These are phyloP conservation scores for Rhamnusium bicolor DNA, from an alignment of 2,888 invertebrate genomes.

Conservation along the genomic window DNA sequence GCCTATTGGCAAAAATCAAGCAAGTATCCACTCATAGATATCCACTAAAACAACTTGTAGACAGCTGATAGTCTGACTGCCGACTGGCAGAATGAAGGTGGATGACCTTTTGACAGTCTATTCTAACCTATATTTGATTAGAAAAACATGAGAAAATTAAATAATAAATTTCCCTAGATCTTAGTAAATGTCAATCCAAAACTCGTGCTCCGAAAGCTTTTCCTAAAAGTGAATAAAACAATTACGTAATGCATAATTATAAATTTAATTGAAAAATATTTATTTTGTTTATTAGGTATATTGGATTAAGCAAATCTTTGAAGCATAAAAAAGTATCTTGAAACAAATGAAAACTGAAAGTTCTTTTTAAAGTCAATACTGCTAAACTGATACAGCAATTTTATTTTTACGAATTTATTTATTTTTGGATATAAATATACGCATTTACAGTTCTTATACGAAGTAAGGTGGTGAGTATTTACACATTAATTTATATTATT, in stretches of 20 bases:
- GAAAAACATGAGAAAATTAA: no score
- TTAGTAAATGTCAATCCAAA: not conserved
- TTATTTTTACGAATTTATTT: constrained; percentile 51
- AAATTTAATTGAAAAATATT: constrained; percentile 1
- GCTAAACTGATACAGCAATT: constrained; percentile 30
- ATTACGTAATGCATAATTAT: constrained; percentile 44
- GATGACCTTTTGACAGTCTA: not conserved
- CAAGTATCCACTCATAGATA: not conserved
- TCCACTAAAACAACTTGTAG: not conserved
- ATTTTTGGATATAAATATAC: constrained; percentile 51
- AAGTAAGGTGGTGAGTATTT: constrained; percentile 41
- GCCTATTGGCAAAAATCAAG: not conserved
- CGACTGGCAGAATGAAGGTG: no score
- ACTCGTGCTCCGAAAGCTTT: not conserved
- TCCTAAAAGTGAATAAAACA: constrained; percentile 17
- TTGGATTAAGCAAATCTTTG: not conserved
- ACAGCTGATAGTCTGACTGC: not conserved
- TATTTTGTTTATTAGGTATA: not conserved
- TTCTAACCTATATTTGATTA: no score
- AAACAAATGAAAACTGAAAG: constrained; percentile 31
- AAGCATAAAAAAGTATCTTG: not conserved
- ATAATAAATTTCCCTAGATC: no score
- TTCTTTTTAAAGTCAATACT: constrained; percentile 27
- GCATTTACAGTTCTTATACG: constrained; percentile 32
- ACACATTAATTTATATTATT: not conserved